Evolutionary conservation across 2,797 vertebrate species (phyloP), one percentile per base, ranked within the genome.

Genomic region (Phaenicophaeus curvirostris): DNA sequence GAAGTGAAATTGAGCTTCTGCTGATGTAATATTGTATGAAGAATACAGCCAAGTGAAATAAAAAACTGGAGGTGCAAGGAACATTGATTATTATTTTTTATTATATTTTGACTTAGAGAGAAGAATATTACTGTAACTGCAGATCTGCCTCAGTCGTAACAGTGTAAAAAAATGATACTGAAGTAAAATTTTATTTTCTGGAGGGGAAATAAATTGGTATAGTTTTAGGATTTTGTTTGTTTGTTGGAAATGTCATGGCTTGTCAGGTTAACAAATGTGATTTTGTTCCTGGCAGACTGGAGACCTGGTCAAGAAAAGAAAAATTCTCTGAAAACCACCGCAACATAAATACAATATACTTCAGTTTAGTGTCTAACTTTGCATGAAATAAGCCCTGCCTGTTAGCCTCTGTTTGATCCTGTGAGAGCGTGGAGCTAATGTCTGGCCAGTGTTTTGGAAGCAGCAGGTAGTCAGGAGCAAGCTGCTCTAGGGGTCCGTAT

Each of bases 371-470:
- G 97, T 95, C 93, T 95, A 96, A 96, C 98, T 98, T 98, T 97
- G 87, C 97, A 98, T 98, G 98, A 98, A 98, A 98, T 98, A 98
- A 98, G 97, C 98, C 95, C 97, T 98, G 98, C 98, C 98, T 98
- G 97, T 96, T 98, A 98, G 98, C 98, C 98, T 97, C 97, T 97
- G 98, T 99, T 99, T 99, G 99, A 99, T 99, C 99, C 98, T 98
- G 98, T 98, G 98, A 98, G 98, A 98, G 97, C 97, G 98, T 97
- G 96, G 97, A 98, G 98, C 98, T 98, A 97, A 98, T 98, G 99
- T 99, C 99, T 99, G 98, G 98, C 98, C 97, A 97, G 98, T 99
- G 99, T 99, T 99, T 99, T 98, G 98, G 98, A 98, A 99, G 97
- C 99, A 99, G 99, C 99, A 99, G 99, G 99, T 98, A 99, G 99